These are phyloP conservation scores for Corynorhinus townsendii DNA, from an alignment of 2,113 vertebrate species.

Conservation along the genomic window DNA sequence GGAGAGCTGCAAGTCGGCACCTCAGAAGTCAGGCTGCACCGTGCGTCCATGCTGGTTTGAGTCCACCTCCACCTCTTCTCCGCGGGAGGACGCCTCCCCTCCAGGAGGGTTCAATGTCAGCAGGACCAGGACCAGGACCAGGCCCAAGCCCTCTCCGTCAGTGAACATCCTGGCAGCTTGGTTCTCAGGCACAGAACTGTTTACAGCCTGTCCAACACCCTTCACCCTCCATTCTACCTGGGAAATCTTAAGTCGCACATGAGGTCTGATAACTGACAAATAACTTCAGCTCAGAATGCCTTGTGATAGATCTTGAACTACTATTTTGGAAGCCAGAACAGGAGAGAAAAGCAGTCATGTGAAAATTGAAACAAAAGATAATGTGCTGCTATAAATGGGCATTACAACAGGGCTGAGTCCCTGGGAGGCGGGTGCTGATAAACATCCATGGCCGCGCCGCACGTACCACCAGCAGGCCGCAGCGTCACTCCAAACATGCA, in stretches of 20 bases:
- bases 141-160: background rate
- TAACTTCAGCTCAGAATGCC: background rate
- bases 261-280: background rate
- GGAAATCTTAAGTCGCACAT: background rate
- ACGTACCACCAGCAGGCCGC: slow-evolving; percentile 7
- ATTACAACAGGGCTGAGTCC: no score
- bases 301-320: background rate
- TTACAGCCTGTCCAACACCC: no score
- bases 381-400: background rate
- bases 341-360: background rate
- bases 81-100: background rate
- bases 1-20: background rate
- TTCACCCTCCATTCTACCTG: background rate
- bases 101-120: background rate
- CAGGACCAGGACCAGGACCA: background rate
- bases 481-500: slow-evolving; percentile 4
- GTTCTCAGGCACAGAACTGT: no score
- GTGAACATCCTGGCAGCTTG: rapidly evolving
- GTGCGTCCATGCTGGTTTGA: background rate
- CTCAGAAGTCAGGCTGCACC: background rate
- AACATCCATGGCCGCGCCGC: background rate
- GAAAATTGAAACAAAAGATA: background rate
- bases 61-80: background rate
- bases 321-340: background rate
- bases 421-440: background rate